These are phyloP conservation scores for Trichomycterus rosablanca DNA, from an alignment of 2,113 vertebrate genomes.

Conservation along the genomic window DNA sequence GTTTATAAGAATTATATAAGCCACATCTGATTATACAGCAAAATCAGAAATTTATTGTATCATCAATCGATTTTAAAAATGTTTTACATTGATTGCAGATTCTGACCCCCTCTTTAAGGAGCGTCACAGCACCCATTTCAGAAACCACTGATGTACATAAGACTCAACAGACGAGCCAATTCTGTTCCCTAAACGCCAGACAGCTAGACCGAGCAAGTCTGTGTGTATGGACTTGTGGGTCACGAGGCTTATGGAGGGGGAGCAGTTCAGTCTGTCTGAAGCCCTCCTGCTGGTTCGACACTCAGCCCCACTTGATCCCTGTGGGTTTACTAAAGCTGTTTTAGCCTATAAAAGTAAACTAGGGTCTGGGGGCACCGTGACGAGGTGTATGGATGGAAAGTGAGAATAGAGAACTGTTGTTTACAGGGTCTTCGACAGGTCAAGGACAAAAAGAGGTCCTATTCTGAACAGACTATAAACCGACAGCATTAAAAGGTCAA, in stretches of 20 bases:
- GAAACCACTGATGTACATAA: no score
- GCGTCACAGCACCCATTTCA: no score
- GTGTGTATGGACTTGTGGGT: slow-evolving; percentile 16
- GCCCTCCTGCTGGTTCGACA: slow-evolving; percentile 31
- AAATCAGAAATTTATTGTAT: background rate
- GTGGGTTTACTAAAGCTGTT: slow-evolving; percentile 40
- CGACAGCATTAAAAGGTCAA: background rate
- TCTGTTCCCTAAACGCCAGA: slow-evolving; percentile 22
- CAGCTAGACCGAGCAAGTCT: slow-evolving; percentile 19
- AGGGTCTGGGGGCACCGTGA: background rate
- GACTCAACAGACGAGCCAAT: no score
- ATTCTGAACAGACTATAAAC: slow-evolving; percentile 1
- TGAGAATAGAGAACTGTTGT: slow-evolving; percentile 12
- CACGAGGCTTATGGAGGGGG: slow-evolving; percentile 15
- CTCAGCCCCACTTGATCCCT: slow-evolving; percentile 23
- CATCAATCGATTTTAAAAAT: no score
- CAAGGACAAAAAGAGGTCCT: background rate
- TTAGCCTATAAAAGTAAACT: slow-evolving; percentile 15
- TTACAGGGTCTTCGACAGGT: background rate
- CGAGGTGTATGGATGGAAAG: background rate
- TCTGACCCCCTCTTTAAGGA: no score
- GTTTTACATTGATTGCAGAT: no score
- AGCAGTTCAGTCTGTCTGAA: slow-evolving; percentile 43
- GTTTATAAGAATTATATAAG: background rate
- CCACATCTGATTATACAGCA: background rate